Evolutionary conservation across 2,797 vertebrate genomes (phyloP).

Genomic region (Eurystomus glaucurus): DNA sequence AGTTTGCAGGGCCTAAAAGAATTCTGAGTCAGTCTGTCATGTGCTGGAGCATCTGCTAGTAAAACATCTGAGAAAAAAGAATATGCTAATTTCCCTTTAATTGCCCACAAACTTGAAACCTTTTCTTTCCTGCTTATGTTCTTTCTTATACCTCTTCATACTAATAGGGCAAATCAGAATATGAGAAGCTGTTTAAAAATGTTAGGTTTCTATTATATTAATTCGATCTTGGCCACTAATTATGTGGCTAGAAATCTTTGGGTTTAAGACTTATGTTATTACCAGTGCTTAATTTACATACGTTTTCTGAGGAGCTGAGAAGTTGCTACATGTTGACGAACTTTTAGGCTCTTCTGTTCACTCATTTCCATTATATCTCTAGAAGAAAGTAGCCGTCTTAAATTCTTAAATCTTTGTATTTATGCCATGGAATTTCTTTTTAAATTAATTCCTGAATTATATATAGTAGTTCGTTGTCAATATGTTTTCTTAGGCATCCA

Average conservation of each 20-base stretch:
- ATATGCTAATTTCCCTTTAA: neutral
- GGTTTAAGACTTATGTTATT: neutral
- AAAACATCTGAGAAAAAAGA: neutral
- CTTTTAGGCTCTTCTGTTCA: neutral
- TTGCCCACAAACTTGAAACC: neutral
- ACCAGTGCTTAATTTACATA: neutral
- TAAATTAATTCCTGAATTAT: neutral
- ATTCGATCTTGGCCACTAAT: neutral
- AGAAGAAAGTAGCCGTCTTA: neutral
- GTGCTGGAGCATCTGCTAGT: neutral
- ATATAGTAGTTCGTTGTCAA: neutral
- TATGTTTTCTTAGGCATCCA: neutral
- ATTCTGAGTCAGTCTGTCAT: neutral
- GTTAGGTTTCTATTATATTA: neutral
- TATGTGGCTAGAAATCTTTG: neutral
- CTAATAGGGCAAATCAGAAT: neutral
- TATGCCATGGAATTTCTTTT: neutral
- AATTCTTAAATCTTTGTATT: neutral
- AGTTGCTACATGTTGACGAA: neutral
- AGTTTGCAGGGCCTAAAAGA: neutral
- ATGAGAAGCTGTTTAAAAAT: neutral
- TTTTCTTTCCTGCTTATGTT: neutral
- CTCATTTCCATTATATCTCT: neutral
- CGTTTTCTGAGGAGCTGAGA: neutral
- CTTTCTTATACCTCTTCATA: neutral